A percentile compares a stretch with the other conserved stretches of the same genome.
phyloP scores from a whole-genome alignment of 2,113 vertebrate species.

The Dissostichus mawsoni region DNA sequence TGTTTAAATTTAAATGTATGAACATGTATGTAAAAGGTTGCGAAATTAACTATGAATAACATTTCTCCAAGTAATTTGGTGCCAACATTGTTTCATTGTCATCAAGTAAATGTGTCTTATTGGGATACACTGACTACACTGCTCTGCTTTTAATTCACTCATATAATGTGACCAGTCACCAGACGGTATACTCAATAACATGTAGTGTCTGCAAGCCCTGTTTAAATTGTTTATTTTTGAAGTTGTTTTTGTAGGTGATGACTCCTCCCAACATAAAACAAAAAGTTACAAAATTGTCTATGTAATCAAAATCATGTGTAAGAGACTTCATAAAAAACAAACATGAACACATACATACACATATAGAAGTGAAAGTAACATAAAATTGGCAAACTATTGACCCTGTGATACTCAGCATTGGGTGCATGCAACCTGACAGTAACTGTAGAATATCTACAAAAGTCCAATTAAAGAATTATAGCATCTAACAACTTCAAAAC shows the following conservation, averaged over 20 bases:
- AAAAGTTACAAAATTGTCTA: constrained; percentile 86
- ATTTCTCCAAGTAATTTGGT: neutral
- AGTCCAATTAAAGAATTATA: constrained; percentile 80
- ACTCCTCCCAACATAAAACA: constrained; percentile 83
- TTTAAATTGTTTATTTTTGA: constrained; percentile 86
- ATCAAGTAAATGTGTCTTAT: neutral
- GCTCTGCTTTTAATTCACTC: constrained; percentile 2
- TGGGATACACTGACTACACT: neutral
- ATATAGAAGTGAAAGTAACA: constrained; percentile 83
- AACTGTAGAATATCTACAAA: constrained; percentile 85
- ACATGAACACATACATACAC: constrained; percentile 83
- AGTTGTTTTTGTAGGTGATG: constrained; percentile 82
- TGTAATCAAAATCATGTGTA: constrained; percentile 86
- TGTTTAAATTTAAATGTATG: neutral
- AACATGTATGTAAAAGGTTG: neutral
- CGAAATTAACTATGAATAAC: neutral
- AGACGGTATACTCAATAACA: constrained; percentile 70
- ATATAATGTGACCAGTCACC: constrained; percentile 12
- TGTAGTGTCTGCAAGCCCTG: constrained; percentile 75
- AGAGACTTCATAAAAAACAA: constrained; percentile 86
- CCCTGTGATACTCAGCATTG: constrained; percentile 83
- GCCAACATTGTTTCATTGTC: neutral
- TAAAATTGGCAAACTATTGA: constrained; percentile 85
- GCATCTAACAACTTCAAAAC: constrained; percentile 83
- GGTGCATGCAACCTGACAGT: constrained; percentile 84